Evolutionary conservation across 2,888 invertebrate species (phyloP), one percentile per base, ranked within the genome.

Genomic region (Acrobasis repandana): DNA sequence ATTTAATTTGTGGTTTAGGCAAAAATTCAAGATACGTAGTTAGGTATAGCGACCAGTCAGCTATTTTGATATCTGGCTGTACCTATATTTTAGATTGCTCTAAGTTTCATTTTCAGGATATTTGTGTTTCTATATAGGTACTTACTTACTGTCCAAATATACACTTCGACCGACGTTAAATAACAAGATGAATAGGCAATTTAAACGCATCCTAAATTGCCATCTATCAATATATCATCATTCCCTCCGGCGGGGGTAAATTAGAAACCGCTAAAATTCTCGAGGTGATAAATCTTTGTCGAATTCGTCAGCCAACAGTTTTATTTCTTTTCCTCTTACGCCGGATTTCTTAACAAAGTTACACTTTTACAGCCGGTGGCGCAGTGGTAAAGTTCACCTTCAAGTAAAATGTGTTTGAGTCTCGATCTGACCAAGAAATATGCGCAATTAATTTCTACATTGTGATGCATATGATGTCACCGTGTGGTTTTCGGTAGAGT

Each of bases 241-340:
- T 56, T 58, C 60, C 59, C 38, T 58, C 68, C 69, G 63, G 61
- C 38, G 68, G 76, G 78, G 77, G 82, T 83, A 85, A 83, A 85
- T 85, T 84, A 84, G 79, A 76, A 80, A 77, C 76, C 74, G 80
- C 80, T 80, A 80, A 83, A 83, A 82, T 82, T 78, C 79, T 75
- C 67, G 70, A 81, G 79, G 85, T 82, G 77, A 85, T 86, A 85
- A 85, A 85, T 86, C 85, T 84, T 79, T 82, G 85, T 86, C 85
- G 83, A 85, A 84, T 84, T 84, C 84, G 83, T 86, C 85, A 85
- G 86, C 76, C 73, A 82, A 82, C 82, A 81, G 76, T 85, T 83
- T 85, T 80, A 82, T 86, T 85, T 80, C 76, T 79, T 83, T 79
- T 74, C 73, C 70, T 76, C 80, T 79, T 73, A 67, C 72, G 71